Base-by-base conservation (phyloP, 2,888 invertebrate genomes). In the Catocala sponsa region DNA sequence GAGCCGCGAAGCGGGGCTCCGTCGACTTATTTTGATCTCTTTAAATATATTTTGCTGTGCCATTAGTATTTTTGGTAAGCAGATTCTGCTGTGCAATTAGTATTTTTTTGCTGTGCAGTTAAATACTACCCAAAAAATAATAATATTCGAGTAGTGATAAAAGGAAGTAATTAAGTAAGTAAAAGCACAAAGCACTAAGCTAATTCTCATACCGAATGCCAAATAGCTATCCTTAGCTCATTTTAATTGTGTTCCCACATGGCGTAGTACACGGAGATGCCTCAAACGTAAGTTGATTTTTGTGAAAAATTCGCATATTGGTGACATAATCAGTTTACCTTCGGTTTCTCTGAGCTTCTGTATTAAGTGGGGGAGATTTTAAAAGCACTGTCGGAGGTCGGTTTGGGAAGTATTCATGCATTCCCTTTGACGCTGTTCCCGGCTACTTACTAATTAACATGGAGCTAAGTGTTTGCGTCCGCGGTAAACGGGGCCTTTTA, bases 391-490 rank as follows among this genome's bases (percentile, higher is more conserved):
- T 82, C 82, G 83, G 89, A 89, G 90, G 89, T 89, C 83, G 89
- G 87, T 87, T 88, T 83, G 81, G 84, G 82, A 91, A 93, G 94
- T 94, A 94, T 92, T 94, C 94, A 93, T 91, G 90, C 92, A 94
- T 94, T 95, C 95, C 90, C 94, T 94, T 95, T 95, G 93, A 93
- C 91, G 90, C 81, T 87, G 92, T 89, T 86, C 85, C 85, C 84
- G 82, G 91, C 93, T 94, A 93, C 94, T 94, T 94, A 93, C 88
- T 94, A 94, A 94, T 94, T 94, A 94, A 94, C 88, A 87, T 85
- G 88, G 83, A 88, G 90, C 89, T 94, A 94, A 94, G 93, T 94
- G 94, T 94, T 94, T 94, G 92, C 91, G 93, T 93, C 92, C 92
- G 88, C 92, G 90, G 90, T 94, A 94, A 94, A 92, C 94, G 94